These are phyloP conservation scores for Mormyrus iriodes DNA, from an alignment of 2,113 vertebrate species.

Conservation along the genomic window DNA sequence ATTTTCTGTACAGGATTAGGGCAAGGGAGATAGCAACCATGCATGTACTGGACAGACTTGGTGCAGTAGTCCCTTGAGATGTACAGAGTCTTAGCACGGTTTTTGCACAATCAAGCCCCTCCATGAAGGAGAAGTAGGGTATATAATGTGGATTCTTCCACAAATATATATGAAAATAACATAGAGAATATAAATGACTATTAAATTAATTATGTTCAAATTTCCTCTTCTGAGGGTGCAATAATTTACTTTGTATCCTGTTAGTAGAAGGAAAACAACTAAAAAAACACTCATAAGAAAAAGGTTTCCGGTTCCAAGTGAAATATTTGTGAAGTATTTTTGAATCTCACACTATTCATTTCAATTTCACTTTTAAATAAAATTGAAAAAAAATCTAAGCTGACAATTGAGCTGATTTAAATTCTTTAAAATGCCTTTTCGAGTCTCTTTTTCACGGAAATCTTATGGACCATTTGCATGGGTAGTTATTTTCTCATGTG, in stretches of 20 bases:
- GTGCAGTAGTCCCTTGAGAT: no score
- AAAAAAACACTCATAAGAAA: not conserved
- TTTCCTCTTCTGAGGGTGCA: not conserved
- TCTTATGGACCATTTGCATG: not conserved
- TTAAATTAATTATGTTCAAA: not conserved
- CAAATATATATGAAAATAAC: not conserved
- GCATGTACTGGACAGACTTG: not conserved
- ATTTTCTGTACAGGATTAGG: not conserved
- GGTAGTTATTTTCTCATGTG: not conserved
- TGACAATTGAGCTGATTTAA: no score
- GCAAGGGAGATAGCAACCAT: not conserved
- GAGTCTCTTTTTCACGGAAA: not conserved
- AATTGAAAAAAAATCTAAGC: not conserved
- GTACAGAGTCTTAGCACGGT: not conserved
- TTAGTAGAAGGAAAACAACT: not conserved
- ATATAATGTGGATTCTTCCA: not conserved
- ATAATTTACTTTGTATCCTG: not conserved
- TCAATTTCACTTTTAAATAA: not conserved
- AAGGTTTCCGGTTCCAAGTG: no score
- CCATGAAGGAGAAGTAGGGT: not conserved
- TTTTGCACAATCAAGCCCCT: not conserved
- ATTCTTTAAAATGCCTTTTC: not conserved
- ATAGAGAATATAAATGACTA: not conserved
- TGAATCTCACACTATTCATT: not conserved
- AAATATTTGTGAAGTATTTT: no score